These are phyloP conservation scores for Gasterosteus nipponicus DNA, from an alignment of 2,113 vertebrate genomes.

Conservation along the genomic window DNA sequence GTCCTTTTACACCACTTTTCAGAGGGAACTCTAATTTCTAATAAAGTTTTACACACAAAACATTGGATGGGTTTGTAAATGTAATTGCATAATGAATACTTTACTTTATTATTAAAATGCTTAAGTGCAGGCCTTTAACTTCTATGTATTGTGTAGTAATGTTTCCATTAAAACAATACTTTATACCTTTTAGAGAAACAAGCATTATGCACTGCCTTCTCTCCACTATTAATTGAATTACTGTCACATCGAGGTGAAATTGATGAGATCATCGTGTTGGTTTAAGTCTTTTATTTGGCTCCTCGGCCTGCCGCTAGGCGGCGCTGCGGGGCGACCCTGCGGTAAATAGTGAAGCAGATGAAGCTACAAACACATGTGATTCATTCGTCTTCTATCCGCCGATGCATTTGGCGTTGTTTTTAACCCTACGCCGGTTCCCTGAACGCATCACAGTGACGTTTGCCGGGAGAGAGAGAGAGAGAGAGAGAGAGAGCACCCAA, in stretches of 20 bases:
- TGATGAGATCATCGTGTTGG: not conserved
- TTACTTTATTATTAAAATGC: not conserved
- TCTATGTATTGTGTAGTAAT: not conserved
- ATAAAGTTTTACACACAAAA: not conserved
- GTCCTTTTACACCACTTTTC: not conserved
- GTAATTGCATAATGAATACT: not conserved
- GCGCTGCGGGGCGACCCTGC: constrained; percentile 48
- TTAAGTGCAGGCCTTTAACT: not conserved
- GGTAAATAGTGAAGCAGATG: constrained; percentile 2
- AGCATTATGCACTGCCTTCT: not conserved
- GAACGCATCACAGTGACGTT: constrained; percentile 28
- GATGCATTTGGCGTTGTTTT: not conserved
- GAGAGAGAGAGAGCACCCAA: not conserved
- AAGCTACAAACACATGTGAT: constrained; percentile 35
- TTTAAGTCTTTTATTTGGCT: not conserved
- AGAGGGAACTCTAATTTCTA: not conserved
- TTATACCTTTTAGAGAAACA: not conserved
- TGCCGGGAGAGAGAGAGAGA: not conserved
- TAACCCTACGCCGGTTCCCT: not conserved
- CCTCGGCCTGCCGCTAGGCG: constrained; percentile 33
- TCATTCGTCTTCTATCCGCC: constrained; percentile 24
- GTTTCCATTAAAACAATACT: not conserved
- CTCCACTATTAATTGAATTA: not conserved
- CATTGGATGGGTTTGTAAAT: not conserved
- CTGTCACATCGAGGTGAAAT: not conserved